Base-by-base conservation (phyloP, 2,113 vertebrate genomes). In the Limnothrissa miodon region DNA sequence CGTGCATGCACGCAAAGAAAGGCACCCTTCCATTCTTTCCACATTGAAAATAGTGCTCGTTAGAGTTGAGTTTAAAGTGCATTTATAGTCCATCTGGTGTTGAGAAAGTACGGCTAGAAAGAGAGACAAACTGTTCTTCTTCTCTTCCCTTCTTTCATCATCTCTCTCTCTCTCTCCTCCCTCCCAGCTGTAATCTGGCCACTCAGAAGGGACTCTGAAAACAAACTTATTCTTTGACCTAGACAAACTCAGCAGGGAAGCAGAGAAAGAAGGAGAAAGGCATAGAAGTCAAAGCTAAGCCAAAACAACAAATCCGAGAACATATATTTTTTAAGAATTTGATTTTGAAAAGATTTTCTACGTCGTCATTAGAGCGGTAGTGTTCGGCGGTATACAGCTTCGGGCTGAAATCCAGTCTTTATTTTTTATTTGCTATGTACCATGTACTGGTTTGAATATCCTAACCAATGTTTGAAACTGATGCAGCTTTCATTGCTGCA, bases 141-240 rank as follows among this genome's bases (percentile, higher is more conserved):
- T 13, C 13, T 33, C 10, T 33, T 42, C 42, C 42, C 6, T 42
- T 6, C 42, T 62, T 62, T 42, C 42, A 42, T 42, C 42, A 0
- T 74, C 29, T 74, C 66, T 74, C 29, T 74, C 66, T 36, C 33
- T 70, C 62, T 36, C 62, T 36, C n/a, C 7, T 25, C 56, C 11
- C 25, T 29, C 59, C 0, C 56, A 62, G 66, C 66, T 74, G 29
- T 74, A 74, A 74, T 39, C 66, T 74, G 66, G 66, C 66, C 66
- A 17, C 66, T 17, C 66, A 74, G 66, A 74, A 33, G 66, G 11
- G 10, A 74, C 25, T 74, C 25, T 74, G 66, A 74, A 74, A 74
- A 74, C 66, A 74, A 74, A 74, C 66, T 74, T 74, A 74, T 74
- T 74, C 66, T 74, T 33, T 74, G 66, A 74, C 66, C 66, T 33